A percentile compares a stretch with the other conserved stretches of the same genome.
phyloP scores from a whole-genome alignment of 2,113 vertebrate species.

The Hyaena hyaena region DNA sequence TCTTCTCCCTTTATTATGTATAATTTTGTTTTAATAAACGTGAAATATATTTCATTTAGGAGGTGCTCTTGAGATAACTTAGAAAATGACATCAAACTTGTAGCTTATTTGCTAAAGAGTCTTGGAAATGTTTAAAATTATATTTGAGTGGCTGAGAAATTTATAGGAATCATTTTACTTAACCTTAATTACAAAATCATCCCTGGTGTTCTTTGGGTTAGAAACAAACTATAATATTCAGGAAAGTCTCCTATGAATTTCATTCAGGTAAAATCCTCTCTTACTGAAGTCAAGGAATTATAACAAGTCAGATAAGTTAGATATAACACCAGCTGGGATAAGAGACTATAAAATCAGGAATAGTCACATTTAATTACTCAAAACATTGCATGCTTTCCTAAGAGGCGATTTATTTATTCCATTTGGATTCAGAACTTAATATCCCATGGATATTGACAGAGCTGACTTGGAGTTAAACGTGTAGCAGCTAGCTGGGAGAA shows the following conservation, averaged over 20 bases:
- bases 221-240: slow-evolving; percentile 29
- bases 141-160: slow-evolving; percentile 66
- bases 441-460: slow-evolving; percentile 63
- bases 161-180: slow-evolving; percentile 65
- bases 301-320: slow-evolving; percentile 38
- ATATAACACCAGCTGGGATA: background rate
- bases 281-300: slow-evolving; percentile 53
- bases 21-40: slow-evolving; percentile 86
- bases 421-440: slow-evolving; percentile 69
- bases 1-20: slow-evolving; percentile 83
- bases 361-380: slow-evolving; percentile 72
- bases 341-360: slow-evolving; percentile 33
- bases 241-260: slow-evolving; percentile 21
- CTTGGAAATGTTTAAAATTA: slow-evolving; percentile 70
- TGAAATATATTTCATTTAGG: slow-evolving; percentile 78
- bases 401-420: slow-evolving; percentile 70
- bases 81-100: slow-evolving; percentile 70
- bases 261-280: slow-evolving; percentile 43
- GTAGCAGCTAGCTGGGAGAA: slow-evolving; percentile 36
- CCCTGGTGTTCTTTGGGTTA: slow-evolving; percentile 11
- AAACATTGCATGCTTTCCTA: slow-evolving; percentile 19
- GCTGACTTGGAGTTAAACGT: slow-evolving; percentile 10
- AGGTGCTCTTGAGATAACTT: slow-evolving; percentile 69
- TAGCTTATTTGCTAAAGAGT: slow-evolving; percentile 72
- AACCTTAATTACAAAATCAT: slow-evolving; percentile 61